Conservation (phyloP, 2,113 vertebrate genomes). For the Sardina pilchardus region DNA sequence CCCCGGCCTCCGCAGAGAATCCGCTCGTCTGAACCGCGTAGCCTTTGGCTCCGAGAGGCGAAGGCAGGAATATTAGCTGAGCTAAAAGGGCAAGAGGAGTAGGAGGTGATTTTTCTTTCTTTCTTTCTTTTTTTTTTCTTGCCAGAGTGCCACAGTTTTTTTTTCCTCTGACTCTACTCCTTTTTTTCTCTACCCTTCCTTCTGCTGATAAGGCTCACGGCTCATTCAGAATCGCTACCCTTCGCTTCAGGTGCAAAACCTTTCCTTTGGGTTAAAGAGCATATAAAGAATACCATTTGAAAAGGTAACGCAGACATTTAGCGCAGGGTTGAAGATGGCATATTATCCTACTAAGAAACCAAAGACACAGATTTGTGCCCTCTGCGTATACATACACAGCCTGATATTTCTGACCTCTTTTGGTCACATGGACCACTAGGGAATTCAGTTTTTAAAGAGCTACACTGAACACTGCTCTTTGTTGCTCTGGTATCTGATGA, state of each 20-base stretch:
- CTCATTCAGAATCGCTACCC: constrained; percentile 3
- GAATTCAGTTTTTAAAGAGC: not conserved
- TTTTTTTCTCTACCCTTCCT: not conserved
- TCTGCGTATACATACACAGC: not conserved
- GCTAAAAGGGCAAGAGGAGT: constrained; percentile 17
- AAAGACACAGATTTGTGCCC: not conserved
- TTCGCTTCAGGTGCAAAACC: constrained; percentile 8
- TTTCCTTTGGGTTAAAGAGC: constrained; percentile 16
- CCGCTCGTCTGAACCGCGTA: not conserved
- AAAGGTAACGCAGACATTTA: constrained; percentile 5
- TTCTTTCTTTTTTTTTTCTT: constrained; percentile 37
- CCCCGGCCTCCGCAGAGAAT: constrained; percentile 19
- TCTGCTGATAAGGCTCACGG: not conserved
- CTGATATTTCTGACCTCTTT: not conserved
- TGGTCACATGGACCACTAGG: not conserved
- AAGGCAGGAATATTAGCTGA: constrained; percentile 20
- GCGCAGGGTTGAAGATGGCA: not conserved
- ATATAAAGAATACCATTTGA: not conserved
- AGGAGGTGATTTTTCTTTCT: constrained; percentile 9
- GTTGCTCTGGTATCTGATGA: not conserved
- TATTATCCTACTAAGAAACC: not conserved
- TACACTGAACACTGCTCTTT: not conserved
- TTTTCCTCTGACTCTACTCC: not conserved
- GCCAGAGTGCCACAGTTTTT: not conserved
- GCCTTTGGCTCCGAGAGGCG: constrained; percentile 24